phyloP scores from a whole-genome alignment of 2,113 vertebrate species.

The Echinops telfairi region DNA sequence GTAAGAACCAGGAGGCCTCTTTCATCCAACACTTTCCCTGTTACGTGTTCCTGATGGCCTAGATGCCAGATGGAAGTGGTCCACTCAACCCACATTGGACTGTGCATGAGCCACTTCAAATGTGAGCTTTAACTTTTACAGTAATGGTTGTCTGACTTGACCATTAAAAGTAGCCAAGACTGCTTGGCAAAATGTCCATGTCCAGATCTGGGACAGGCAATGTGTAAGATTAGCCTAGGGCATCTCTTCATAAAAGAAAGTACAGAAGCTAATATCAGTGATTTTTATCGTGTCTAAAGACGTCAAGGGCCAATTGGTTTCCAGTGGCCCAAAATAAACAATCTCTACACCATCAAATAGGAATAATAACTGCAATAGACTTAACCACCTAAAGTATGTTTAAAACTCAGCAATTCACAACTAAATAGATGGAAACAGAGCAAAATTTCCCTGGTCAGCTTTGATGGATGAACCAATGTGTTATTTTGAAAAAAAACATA shows the following conservation, averaged over 20 bases:
- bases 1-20: background rate
- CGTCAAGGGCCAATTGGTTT: background rate
- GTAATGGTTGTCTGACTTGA: background rate
- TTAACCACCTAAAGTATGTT: slow-evolving; percentile 30
- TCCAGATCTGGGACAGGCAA: background rate
- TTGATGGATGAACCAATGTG: background rate
- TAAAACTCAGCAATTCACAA: background rate
- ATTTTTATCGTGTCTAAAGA: slow-evolving; percentile 1
- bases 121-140: background rate
- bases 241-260: background rate
- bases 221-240: background rate
- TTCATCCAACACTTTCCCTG: background rate
- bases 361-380: background rate
- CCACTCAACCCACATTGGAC: background rate
- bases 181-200: slow-evolving; percentile 32
- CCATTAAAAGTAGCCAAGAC: background rate
- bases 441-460: background rate
- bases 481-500: slow-evolving; percentile 27
- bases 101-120: background rate
- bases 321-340: background rate
- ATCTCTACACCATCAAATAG: slow-evolving; percentile 3
- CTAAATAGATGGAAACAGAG: slow-evolving; percentile 26
- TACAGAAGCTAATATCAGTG: background rate
- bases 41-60: background rate
- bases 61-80: background rate